phyloP scores from a whole-genome alignment of 2,888 invertebrate genomes.

The Adelognathus sp. region DNA sequence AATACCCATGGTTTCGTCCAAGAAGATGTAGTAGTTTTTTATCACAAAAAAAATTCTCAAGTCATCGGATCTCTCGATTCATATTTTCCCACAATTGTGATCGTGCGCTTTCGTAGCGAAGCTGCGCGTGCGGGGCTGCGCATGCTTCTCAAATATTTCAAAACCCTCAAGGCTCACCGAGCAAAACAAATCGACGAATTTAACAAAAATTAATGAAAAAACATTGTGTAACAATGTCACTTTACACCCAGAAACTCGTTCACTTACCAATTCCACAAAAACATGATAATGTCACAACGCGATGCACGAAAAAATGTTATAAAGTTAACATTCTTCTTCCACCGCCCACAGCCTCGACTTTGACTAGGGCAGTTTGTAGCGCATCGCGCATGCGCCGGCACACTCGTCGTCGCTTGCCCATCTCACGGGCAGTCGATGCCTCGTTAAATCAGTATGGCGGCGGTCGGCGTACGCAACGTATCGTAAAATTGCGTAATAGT shows the following conservation, averaged over 20 bases:
- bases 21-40: too few species aligned
- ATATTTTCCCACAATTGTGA: background rate
- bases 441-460: constrained; percentile 63
- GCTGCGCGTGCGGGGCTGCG: background rate
- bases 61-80: background rate
- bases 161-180: background rate
- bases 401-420: background rate
- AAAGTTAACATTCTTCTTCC: background rate
- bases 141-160: background rate
- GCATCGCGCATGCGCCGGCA: background rate
- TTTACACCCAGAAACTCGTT: too few species aligned
- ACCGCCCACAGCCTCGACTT: background rate
- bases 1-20: too few species aligned
- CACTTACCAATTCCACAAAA: background rate
- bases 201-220: background rate
- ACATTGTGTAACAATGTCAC: background rate
- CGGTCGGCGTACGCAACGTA: constrained; percentile 53
- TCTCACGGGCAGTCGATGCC: constrained; percentile 5
- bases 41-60: background rate
- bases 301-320: background rate
- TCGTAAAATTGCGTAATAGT: constrained; percentile 64
- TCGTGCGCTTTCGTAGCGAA: background rate
- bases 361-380: background rate
- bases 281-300: background rate
- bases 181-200: background rate